phyloP scores from a whole-genome alignment of 2,113 vertebrate species.

The Strigops habroptila region DNA sequence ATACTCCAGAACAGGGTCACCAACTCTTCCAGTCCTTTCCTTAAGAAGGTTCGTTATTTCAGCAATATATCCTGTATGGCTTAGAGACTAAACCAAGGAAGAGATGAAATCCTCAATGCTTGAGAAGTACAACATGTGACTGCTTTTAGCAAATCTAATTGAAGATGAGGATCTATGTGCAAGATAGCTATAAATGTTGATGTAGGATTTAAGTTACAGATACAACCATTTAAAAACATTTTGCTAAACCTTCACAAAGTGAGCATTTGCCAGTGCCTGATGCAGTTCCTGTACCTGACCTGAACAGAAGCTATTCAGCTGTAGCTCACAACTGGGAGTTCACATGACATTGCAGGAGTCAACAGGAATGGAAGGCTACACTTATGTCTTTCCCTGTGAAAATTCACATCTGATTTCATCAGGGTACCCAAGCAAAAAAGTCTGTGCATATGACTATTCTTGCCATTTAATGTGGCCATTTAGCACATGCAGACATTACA shows the following conservation, averaged over 20 bases:
- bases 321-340: not conserved
- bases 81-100: not conserved
- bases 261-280: not conserved
- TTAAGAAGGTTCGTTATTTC: not conserved
- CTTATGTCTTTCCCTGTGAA: not conserved
- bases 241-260: not conserved
- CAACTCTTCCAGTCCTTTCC: not conserved
- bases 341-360: not conserved
- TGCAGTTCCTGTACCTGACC: not conserved
- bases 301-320: not conserved
- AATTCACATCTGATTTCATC: not conserved
- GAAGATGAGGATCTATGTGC: not conserved
- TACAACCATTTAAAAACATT: not conserved
- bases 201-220: not conserved
- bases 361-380: not conserved
- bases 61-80: not conserved
- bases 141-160: not conserved
- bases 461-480: not conserved
- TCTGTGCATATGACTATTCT: not conserved
- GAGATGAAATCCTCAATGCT: not conserved
- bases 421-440: not conserved
- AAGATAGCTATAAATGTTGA: not conserved
- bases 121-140: not conserved
- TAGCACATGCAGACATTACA: not conserved
- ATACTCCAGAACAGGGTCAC: not conserved